These are phyloP conservation scores for Aplochiton taeniatus DNA, from an alignment of 2,797 vertebrate genomes.

Conservation along the genomic window DNA sequence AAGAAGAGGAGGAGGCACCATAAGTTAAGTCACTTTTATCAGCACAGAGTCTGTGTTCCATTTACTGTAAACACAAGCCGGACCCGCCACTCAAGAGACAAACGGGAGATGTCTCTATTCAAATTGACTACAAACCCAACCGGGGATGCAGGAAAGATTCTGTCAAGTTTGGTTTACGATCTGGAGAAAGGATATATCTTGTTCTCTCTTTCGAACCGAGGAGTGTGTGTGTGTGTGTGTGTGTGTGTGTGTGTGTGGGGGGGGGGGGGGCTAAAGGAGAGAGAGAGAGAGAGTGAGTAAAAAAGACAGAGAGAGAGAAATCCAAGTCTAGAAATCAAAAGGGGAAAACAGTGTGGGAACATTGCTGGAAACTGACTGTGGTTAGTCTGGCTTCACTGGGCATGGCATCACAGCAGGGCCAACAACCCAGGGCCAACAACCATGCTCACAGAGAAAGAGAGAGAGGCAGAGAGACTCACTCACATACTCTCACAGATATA, in stretches of 20 bases:
- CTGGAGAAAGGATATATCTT: neutral
- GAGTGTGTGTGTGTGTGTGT: neutral
- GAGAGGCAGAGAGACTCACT: neutral
- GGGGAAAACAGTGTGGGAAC: conserved; percentile 51
- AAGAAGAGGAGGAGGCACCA: conserved; percentile 38
- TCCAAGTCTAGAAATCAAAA: conserved; percentile 43
- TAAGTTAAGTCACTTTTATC: conserved; percentile 47
- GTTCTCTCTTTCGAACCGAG: conserved; percentile 29
- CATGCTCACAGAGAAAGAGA: neutral
- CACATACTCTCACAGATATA: neutral
- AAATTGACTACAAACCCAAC: neutral
- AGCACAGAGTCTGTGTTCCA: conserved; percentile 16
- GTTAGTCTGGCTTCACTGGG: conserved; percentile 70
- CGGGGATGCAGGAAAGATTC: conserved; percentile 3
- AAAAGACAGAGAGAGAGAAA: conserved; percentile 24
- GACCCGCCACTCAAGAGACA: neutral
- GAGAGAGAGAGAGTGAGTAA: no score
- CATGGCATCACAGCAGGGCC: conserved; percentile 59
- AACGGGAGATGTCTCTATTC: neutral
- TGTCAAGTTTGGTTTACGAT: neutral
- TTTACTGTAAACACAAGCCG: neutral
- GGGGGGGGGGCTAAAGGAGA: no score
- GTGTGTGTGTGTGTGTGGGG: no score
- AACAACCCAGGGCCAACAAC: conserved; percentile 45
- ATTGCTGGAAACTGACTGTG: conserved; percentile 58